Evolutionary conservation across 1,140 invertebrate genomes (phyloP).

Genomic region (Spodoptera litura): DNA sequence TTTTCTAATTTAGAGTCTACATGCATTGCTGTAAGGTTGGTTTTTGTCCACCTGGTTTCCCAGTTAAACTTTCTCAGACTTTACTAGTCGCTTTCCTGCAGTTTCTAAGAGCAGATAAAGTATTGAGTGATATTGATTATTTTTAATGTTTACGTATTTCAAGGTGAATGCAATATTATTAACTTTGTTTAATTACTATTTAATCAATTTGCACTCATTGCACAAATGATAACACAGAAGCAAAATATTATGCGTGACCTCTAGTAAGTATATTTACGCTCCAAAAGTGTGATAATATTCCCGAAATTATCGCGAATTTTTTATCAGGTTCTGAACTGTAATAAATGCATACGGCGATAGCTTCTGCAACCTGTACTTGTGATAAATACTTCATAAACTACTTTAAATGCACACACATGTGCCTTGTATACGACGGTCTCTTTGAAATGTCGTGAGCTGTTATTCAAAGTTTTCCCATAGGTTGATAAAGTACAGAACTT

Average conservation of each 20-base stretch:
- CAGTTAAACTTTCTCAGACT: conserved; percentile 2
- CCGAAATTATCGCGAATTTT: conserved; percentile 8
- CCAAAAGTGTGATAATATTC: conserved; percentile 26
- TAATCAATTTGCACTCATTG: conserved; percentile 23
- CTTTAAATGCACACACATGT: conserved; percentile 16
- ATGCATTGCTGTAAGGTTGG: neutral
- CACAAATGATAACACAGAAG: neutral
- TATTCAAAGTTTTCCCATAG: neutral
- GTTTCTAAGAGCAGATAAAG: neutral
- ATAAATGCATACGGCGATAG: conserved; percentile 66
- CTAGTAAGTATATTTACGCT: conserved; percentile 38
- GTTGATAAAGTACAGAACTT: neutral
- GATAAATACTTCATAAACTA: conserved; percentile 38
- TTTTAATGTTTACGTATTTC: neutral
- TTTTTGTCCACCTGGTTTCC: neutral
- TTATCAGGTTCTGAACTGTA: conserved; percentile 30
- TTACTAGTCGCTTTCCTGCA: conserved; percentile 8
- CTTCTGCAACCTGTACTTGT: conserved; percentile 71
- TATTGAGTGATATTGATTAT: neutral
- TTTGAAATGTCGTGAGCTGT: conserved; percentile 6
- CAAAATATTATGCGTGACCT: conserved; percentile 42
- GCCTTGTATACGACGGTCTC: neutral
- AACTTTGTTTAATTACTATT: conserved; percentile 10
- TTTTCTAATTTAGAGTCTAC: neutral
- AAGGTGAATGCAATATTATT: conserved; percentile 3